Base-by-base conservation (phyloP, 2,797 vertebrate genomes). In the Sebastiscus tertius region DNA sequence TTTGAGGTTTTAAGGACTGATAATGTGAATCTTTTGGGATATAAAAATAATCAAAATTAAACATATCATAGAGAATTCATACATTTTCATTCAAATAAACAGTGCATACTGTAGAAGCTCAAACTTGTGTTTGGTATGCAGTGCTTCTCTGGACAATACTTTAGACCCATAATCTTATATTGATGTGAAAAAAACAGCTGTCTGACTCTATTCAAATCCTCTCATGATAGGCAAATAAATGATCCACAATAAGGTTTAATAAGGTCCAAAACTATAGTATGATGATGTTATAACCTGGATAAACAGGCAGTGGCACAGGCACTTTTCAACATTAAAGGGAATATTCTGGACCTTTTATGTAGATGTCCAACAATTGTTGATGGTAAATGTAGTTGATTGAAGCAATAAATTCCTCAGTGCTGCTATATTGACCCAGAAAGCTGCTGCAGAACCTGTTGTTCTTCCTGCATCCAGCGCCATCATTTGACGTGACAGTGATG, bases 211-310 rank as follows among this genome's bases (percentile, higher is more conserved):
- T 20, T 60, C 6, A 59, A 34, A 69, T 65, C 10, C 22, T 76
- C 26, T 61, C 10, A 42, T 33, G 4, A 3, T 7, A 66, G 7
- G 1, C 36, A 65, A 62, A 87, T 9, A 79, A 77, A 96, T 95
- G 93, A 94, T 95, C 69, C 88, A 93, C 95, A 92, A 95, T 94
- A 92, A 65, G 49, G 16, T 83, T 74, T 72, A 86, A 46, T 46
- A 46, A 46, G 42, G 42, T 46, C 14, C 3, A 46, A 46, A 7
- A 0, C 16, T 46, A 46, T 6, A 46, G 1, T 59, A 29, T 9
- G 26, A 8, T 59, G 14, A 16, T 4, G 56, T 18, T 29, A 55
- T 16, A 42, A 42, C 39, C 39, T 42, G 39, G 39, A 42, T 0
- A 46, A 46, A 18, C 16, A 18, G 24, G 24, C 24, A 24, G 24